These are phyloP conservation scores for Acanthosepion pharaonis DNA, from an alignment of 2,888 invertebrate species.

Conservation along the genomic window DNA sequence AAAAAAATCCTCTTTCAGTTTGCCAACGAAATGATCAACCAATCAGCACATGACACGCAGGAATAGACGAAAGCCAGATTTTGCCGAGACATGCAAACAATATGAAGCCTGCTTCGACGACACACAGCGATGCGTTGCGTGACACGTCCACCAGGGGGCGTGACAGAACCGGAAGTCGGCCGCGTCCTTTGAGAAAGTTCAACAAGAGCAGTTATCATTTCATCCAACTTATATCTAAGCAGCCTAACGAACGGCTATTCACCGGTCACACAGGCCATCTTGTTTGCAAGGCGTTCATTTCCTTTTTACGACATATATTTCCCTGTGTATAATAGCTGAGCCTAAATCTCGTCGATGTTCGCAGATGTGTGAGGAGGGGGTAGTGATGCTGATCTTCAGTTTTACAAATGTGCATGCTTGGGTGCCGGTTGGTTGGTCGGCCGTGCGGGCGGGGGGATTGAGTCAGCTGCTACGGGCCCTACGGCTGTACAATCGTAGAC, in stretches of 20 bases:
- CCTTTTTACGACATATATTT: slow-evolving; percentile 44
- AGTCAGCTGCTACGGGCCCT: neutral
- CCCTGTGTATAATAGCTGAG: slow-evolving; percentile 2
- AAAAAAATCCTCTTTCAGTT: neutral
- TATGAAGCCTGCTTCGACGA: neutral
- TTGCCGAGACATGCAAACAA: neutral
- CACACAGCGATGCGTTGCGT: slow-evolving; percentile 36
- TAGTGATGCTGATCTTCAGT: neutral
- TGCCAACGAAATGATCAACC: neutral
- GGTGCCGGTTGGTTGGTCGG: neutral
- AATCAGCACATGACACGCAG: neutral
- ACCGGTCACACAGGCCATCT: slow-evolving; percentile 24
- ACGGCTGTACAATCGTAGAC: neutral
- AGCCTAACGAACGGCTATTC: slow-evolving; percentile 39
- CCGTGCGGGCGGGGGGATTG: neutral
- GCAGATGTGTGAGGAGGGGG: neutral
- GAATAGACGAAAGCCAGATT: neutral
- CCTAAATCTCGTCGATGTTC: neutral
- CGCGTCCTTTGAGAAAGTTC: slow-evolving; percentile 37
- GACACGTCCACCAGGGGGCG: slow-evolving; percentile 38
- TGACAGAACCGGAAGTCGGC: slow-evolving; percentile 42
- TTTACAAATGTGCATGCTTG: neutral
- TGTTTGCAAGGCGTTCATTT: neutral
- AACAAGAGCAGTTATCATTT: slow-evolving; percentile 37
- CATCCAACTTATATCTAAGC: neutral